Evolutionary conservation across 2,888 invertebrate genomes (phyloP).

Genomic region (Rhaphigaster nebulosa): DNA sequence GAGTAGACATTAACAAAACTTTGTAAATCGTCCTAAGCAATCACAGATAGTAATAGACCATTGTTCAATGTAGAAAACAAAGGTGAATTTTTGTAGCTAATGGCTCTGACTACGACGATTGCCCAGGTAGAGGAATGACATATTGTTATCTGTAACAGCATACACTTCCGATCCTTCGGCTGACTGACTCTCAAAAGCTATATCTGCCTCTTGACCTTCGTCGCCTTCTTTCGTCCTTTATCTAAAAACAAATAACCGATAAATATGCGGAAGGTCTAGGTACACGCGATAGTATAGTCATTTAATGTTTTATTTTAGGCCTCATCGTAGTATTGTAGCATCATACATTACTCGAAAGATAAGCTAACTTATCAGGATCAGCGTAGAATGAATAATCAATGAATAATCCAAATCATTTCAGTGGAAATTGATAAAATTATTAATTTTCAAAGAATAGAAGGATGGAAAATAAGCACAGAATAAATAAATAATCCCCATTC

Average conservation of each 20-base stretch:
- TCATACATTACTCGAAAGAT: no score
- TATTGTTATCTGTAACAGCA: neutral
- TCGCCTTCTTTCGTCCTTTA: neutral
- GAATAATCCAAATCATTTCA: no score
- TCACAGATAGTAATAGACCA: neutral
- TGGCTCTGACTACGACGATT: neutral
- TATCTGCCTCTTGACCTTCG: neutral
- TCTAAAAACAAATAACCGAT: neutral
- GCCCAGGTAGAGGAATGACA: neutral
- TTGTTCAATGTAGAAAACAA: neutral
- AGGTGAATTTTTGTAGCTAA: neutral
- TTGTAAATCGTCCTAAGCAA: neutral
- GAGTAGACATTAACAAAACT: no score
- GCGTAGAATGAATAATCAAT: no score
- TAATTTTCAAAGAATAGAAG: no score
- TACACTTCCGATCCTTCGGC: neutral
- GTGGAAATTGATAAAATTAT: no score
- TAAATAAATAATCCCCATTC: no score
- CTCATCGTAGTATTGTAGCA: neutral
- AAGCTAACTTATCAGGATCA: no score
- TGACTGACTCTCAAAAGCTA: neutral
- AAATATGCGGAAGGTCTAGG: neutral
- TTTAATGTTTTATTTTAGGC: neutral
- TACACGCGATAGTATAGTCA: neutral
- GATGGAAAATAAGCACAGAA: no score